phyloP scores from a whole-genome alignment of 2,113 vertebrate species.

The Elephas maximus region DNA sequence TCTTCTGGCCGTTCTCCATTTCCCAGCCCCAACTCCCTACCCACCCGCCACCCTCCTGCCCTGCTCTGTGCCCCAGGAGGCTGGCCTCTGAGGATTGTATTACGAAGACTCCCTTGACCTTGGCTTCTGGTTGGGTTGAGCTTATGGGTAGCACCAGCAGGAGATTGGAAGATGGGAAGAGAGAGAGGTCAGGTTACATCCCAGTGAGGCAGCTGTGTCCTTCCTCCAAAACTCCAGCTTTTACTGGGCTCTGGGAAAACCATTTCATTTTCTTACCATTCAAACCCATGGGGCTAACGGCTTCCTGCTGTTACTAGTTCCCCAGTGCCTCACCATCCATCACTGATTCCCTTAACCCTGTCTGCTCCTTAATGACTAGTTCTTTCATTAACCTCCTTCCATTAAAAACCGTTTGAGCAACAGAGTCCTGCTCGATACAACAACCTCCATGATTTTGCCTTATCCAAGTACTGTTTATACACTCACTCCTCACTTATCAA shows the following conservation, averaged over 20 bases:
- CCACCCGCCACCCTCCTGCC: background rate
- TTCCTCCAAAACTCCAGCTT: background rate
- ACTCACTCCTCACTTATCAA: too few relatives aligned
- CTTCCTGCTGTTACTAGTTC: background rate
- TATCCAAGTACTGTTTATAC: background rate
- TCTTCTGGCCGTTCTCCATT: background rate
- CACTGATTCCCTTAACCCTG: background rate
- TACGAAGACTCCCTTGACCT: background rate
- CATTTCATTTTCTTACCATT: background rate
- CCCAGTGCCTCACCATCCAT: background rate
- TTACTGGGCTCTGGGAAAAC: background rate
- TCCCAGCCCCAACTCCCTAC: fast-evolving
- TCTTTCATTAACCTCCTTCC: background rate
- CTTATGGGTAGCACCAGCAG: background rate
- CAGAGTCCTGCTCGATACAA: background rate
- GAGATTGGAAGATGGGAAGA: background rate
- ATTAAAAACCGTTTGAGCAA: background rate
- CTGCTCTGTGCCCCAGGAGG: background rate
- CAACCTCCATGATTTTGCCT: background rate
- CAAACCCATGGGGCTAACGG: background rate
- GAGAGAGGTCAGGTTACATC: background rate
- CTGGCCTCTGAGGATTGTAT: background rate
- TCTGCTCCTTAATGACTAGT: background rate
- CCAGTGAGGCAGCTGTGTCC: fast-evolving
- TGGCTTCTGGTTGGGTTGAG: background rate